phyloP scores from a whole-genome alignment of 2,113 vertebrate species.

The Furnarius figulus region DNA sequence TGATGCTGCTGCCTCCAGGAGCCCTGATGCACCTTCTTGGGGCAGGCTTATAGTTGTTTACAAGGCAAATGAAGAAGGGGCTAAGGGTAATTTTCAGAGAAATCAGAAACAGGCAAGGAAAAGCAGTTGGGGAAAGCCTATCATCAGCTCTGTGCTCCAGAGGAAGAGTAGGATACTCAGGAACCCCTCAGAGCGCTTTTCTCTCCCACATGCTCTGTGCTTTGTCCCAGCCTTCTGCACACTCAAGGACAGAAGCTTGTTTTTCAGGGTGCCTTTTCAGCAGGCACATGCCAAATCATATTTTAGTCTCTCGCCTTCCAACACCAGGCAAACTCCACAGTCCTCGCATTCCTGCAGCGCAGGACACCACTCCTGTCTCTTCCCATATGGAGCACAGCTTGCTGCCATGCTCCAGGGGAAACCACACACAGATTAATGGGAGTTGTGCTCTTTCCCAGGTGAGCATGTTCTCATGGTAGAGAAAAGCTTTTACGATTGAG shows the following conservation, averaged over 20 bases:
- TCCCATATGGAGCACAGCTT: slow-evolving; percentile 18
- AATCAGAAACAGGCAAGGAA: neutral
- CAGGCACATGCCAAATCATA: slow-evolving; percentile 39
- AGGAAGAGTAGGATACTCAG: neutral
- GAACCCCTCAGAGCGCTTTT: neutral
- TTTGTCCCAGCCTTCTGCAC: neutral
- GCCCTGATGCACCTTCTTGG: neutral
- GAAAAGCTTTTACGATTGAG: neutral
- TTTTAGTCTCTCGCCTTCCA: slow-evolving; percentile 70
- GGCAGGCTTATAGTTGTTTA: neutral
- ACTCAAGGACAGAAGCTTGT: slow-evolving; percentile 1
- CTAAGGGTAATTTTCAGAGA: neutral
- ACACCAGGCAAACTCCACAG: slow-evolving; percentile 58
- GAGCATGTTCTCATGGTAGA: neutral
- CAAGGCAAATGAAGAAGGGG: neutral
- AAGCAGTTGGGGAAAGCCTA: neutral
- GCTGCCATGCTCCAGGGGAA: slow-evolving; percentile 24
- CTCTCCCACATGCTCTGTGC: neutral
- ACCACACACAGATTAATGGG: neutral
- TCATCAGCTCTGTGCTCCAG: neutral
- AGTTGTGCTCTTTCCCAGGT: neutral
- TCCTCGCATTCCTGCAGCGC: slow-evolving; percentile 53
- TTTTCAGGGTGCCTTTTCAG: slow-evolving; percentile 54
- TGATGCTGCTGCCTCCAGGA: neutral
- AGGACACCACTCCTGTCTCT: slow-evolving; percentile 44